Base-by-base conservation (phyloP, 2,888 invertebrate species). In the Dicranocentrus wangi region DNA sequence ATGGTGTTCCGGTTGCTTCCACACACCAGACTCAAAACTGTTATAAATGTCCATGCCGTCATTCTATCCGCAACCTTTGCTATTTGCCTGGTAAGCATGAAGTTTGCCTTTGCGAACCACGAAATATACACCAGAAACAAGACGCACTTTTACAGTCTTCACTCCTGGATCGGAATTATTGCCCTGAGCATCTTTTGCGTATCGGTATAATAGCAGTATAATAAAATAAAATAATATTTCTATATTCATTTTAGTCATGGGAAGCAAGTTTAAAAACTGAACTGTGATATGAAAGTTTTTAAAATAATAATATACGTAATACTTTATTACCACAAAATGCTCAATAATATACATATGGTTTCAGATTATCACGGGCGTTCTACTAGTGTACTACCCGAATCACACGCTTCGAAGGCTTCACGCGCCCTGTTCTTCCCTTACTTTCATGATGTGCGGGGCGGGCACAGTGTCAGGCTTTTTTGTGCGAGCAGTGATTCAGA, bases 111-210 rank as follows among this genome's bases (percentile, higher is more conserved):
- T 27, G 3, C 25, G 1, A 39, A 65, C 32, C 82, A 82, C 55
- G 39, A 78, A 15, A 28, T 32, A 8, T 73, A 61, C 27, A 66
- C 61, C 0, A 15, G 39, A 15, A 17, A 17, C 0, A n/a, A 27
- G 1, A 8, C 23, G 21, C 79, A 82, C 28, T 47, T 79, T 32
- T 79, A 73, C 65, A 63, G 55, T 28, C 27, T 82, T 17, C 82
- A 82, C 17, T 68, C 69, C 42, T 79, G 78, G 82, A 21, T 82
- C 1, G 82, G 82, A n/a, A n/a, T 19, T 68, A 1, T 43, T 55
- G 2, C 42, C 51, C 10, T 1, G 25, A 3, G 1, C 47, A 13
- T 43, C 1, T 66, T n/a, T 23, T 66, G 5, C 1, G 13, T 17
- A 10, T 61, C 61, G n/a, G 61, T 61, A 58, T 1, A n/a, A n/a